Conservation (phyloP, 1,140 invertebrate genomes). For the Drosophila mojavensis region DNA sequence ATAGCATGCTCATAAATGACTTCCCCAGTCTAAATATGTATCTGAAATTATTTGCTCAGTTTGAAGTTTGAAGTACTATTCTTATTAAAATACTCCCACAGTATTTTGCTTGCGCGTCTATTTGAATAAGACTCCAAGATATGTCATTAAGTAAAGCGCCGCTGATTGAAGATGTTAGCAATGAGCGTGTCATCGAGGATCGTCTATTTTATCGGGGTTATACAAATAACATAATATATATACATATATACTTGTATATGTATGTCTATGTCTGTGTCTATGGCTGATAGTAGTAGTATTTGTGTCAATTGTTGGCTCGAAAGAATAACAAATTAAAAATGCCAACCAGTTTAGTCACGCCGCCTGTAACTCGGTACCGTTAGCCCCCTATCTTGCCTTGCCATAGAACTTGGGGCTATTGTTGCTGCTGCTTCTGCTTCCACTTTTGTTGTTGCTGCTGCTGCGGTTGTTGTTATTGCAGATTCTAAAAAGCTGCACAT, state of each 20-base stretch:
- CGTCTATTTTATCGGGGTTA: not conserved
- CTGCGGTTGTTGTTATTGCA: conserved; percentile 22
- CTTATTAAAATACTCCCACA: no score
- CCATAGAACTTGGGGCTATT: conserved; percentile 27
- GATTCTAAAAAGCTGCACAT: conserved; percentile 36
- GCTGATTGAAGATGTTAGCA: not conserved
- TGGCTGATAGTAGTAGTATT: conserved; percentile 8
- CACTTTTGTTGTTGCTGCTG: conserved; percentile 11
- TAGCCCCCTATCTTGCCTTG: not conserved
- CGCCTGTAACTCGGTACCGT: not conserved
- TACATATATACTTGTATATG: no score
- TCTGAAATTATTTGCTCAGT: no score
- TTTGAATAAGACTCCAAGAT: no score
- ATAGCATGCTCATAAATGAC: no score
- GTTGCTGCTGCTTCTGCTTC: conserved; percentile 6
- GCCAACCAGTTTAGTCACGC: conserved; percentile 51
- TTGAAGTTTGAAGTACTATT: no score
- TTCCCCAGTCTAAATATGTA: no score
- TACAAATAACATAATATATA: not conserved
- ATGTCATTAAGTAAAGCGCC: not conserved
- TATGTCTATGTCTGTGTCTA: not conserved
- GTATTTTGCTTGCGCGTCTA: no score
- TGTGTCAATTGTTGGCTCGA: conserved; percentile 45
- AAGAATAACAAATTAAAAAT: conserved; percentile 46
- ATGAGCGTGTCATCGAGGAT: not conserved